phyloP scores from a whole-genome alignment of 2,797 vertebrate species.

The Cossypha dichroa region DNA sequence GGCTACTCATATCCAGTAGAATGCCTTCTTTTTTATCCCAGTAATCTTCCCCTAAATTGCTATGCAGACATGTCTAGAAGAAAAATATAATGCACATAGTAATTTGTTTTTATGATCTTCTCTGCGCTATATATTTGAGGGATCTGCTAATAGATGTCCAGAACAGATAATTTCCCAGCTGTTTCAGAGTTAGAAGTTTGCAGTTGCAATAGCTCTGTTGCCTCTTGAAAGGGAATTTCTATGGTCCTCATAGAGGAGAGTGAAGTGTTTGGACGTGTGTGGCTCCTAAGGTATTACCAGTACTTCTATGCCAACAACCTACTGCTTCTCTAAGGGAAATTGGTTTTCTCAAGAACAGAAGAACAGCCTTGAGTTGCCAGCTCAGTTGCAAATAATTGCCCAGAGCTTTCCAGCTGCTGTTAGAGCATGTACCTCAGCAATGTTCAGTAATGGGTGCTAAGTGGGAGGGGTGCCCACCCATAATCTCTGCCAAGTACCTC shows the following conservation, averaged over 20 bases:
- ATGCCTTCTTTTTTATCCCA: background rate
- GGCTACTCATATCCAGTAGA: background rate
- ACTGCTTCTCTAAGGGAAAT: background rate
- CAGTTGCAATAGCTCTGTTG: background rate
- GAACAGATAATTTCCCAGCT: background rate
- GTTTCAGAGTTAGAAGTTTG: background rate
- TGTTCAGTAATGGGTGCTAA: background rate
- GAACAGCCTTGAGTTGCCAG: background rate
- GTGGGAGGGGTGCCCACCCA: background rate
- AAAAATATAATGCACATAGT: background rate
- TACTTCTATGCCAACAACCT: background rate
- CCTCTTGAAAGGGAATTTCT: background rate
- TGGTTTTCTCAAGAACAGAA: background rate
- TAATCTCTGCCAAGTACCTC: constrained; percentile 13
- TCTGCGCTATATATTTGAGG: background rate
- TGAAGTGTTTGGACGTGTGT: background rate
- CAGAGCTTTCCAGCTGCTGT: background rate
- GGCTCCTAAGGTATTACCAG: background rate
- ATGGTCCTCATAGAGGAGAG: background rate
- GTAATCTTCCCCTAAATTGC: background rate
- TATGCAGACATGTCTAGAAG: background rate
- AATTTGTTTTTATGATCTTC: background rate
- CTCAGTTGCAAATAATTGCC: background rate
- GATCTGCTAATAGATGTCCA: background rate
- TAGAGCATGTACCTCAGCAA: background rate